Evolutionary conservation across 2,888 invertebrate species (phyloP).

Genomic region (Physocephala rufipes): DNA sequence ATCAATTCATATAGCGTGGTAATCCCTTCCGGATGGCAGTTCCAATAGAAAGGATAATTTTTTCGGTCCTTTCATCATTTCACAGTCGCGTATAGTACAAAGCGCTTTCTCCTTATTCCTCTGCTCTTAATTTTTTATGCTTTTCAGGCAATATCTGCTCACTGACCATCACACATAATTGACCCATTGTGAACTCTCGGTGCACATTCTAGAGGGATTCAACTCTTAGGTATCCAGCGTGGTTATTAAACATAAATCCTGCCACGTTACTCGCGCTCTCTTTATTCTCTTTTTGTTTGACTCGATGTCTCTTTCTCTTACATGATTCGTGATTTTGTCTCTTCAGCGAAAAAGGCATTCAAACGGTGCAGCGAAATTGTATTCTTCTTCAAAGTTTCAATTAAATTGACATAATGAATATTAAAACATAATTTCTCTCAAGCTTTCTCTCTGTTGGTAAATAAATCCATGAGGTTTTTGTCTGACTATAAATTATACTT

Average conservation of each 20-base stretch:
- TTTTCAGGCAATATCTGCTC: constrained; percentile 7
- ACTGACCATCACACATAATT: constrained; percentile 29
- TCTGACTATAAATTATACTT: too few relatives aligned
- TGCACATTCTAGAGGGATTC: too few relatives aligned
- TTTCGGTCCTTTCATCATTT: background rate
- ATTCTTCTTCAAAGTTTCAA: constrained; percentile 4
- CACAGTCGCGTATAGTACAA: background rate
- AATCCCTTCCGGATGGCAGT: too few relatives aligned
- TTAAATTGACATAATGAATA: constrained; percentile 33
- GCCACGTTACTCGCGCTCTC: background rate
- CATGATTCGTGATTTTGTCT: background rate
- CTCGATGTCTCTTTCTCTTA: background rate
- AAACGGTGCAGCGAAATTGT: background rate
- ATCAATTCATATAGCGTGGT: too few relatives aligned
- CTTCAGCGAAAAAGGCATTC: background rate
- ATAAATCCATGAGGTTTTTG: too few relatives aligned
- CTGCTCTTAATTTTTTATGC: background rate
- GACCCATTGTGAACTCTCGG: constrained; percentile 20
- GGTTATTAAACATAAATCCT: background rate
- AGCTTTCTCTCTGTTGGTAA: background rate
- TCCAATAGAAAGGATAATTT: too few relatives aligned
- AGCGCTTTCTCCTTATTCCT: background rate
- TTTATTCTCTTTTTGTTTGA: background rate
- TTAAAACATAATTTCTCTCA: constrained; percentile 28
- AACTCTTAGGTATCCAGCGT: too few relatives aligned